A percentile compares a stretch with the other conserved stretches of the same genome.
phyloP scores from a whole-genome alignment of 2,113 vertebrate species.

The Sylvicapra grimmia region DNA sequence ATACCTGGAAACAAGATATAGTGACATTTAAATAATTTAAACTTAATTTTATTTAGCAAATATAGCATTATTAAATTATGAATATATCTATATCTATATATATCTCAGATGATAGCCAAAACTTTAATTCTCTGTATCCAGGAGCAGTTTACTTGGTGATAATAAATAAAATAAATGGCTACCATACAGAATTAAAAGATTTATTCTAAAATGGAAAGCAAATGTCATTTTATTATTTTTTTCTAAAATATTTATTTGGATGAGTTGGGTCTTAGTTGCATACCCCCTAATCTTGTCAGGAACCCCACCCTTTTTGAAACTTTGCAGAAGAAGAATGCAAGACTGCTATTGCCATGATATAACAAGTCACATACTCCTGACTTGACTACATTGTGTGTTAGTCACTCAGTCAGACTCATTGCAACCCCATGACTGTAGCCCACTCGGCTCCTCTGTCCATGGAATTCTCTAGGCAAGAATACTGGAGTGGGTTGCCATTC shows the following conservation, averaged over 20 bases:
- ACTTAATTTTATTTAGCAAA: too few relatives aligned
- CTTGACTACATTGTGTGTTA: neutral
- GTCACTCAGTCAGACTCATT: neutral
- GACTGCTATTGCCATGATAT: neutral
- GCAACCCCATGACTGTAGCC: neutral
- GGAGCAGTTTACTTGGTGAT: neutral
- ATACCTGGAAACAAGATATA: too few relatives aligned
- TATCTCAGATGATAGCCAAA: neutral
- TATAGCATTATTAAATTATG: too few relatives aligned
- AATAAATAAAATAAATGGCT: neutral
- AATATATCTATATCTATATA: too few relatives aligned
- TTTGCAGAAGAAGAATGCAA: neutral
- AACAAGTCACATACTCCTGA: neutral
- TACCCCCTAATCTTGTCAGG: neutral
- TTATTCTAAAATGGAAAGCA: neutral
- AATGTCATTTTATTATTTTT: neutral
- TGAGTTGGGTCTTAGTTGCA: neutral
- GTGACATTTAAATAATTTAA: too few relatives aligned
- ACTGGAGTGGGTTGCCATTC: neutral
- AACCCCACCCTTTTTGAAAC: neutral
- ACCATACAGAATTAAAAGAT: neutral
- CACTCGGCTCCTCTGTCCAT: neutral
- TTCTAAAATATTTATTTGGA: neutral
- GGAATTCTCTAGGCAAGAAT: neutral
- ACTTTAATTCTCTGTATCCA: neutral